Evolutionary conservation across 1,140 invertebrate species (phyloP).

Genomic region (Ostrea denselamellosa): DNA sequence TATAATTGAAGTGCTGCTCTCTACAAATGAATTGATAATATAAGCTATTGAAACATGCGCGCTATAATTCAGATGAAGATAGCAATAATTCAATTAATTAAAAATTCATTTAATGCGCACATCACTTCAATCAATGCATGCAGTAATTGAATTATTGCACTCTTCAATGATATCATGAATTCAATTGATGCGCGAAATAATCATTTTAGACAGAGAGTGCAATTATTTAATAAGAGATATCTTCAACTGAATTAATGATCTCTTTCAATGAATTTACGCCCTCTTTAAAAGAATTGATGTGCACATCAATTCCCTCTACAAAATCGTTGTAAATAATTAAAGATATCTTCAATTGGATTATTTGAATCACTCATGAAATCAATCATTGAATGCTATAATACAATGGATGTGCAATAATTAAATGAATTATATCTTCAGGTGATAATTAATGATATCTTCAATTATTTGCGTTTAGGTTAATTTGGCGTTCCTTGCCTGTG

Average conservation of each 20-base stretch:
- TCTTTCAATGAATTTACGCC: too few relatives aligned
- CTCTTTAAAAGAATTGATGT: too few relatives aligned
- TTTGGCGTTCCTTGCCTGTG: too few relatives aligned
- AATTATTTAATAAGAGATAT: not conserved
- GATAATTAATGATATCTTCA: too few relatives aligned
- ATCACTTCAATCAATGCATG: too few relatives aligned
- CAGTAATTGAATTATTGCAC: too few relatives aligned
- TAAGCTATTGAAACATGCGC: too few relatives aligned
- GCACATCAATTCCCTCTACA: not conserved
- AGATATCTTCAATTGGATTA: not conserved
- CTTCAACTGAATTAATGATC: not conserved
- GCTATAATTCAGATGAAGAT: not conserved
- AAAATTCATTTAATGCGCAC: too few relatives aligned
- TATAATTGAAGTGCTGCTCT: not conserved
- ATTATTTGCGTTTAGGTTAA: too few relatives aligned
- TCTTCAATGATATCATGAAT: not conserved
- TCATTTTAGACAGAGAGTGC: not conserved
- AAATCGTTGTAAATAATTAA: too few relatives aligned
- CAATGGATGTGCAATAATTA: too few relatives aligned
- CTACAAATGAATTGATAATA: not conserved
- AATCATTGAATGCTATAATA: not conserved
- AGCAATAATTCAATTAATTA: not conserved
- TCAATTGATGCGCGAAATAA: not conserved
- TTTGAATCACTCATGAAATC: not conserved
- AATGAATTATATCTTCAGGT: too few relatives aligned